Percentiles rank a stretch among this genome's conserved stretches.
Conservation (phyloP, 2,113 vertebrate genomes). For the Myrmecophaga tridactyla region DNA sequence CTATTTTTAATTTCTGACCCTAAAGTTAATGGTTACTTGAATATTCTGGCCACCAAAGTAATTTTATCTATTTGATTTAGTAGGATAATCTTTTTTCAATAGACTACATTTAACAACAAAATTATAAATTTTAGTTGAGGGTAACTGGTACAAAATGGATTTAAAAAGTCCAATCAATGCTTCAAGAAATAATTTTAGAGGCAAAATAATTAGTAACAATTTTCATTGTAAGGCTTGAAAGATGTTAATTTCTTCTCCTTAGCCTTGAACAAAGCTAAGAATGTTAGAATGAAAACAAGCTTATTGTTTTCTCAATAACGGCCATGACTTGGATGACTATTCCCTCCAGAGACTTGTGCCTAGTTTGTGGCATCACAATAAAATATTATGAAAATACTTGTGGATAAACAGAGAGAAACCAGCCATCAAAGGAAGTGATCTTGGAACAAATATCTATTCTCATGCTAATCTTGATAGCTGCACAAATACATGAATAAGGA, state of each 20-base stretch:
- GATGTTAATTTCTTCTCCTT: conserved; percentile 54
- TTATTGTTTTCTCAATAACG: conserved; percentile 37
- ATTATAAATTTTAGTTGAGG: conserved; percentile 21
- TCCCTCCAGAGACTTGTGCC: background rate
- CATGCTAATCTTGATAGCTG: background rate
- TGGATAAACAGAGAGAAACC: conserved; percentile 28
- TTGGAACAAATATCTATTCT: conserved; percentile 26
- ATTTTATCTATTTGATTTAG: conserved; percentile 51
- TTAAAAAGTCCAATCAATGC: conserved; percentile 43
- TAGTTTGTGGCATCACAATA: background rate
- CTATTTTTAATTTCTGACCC: background rate
- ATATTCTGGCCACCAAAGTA: background rate
- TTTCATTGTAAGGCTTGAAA: conserved; percentile 25
- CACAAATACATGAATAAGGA: background rate
- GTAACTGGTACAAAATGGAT: conserved; percentile 33
- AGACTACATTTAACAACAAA: background rate
- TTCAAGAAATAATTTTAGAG: conserved; percentile 29
- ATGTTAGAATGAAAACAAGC: conserved; percentile 39
- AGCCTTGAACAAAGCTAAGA: conserved; percentile 49
- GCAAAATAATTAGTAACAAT: conserved; percentile 59
- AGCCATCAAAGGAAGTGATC: background rate
- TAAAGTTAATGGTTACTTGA: background rate
- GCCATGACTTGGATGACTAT: background rate
- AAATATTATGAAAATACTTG: conserved; percentile 42
- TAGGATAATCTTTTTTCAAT: background rate